These are phyloP conservation scores for Brachyptera risi DNA, from an alignment of 2,888 invertebrate genomes.

Conservation along the genomic window DNA sequence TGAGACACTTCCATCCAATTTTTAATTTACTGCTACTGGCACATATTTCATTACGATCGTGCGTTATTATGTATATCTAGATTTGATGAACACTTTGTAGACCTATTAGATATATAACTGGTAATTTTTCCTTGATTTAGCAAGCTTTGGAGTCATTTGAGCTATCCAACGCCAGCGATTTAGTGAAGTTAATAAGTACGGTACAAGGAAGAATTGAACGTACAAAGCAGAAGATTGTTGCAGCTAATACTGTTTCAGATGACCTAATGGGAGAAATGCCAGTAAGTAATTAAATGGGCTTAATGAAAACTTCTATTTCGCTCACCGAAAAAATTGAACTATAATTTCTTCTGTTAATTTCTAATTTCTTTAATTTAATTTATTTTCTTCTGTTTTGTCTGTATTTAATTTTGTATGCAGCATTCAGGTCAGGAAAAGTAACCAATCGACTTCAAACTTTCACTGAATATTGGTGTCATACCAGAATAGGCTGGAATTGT, in stretches of 20 bases:
- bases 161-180: slow-evolving; percentile 69
- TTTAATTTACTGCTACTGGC: too few species aligned
- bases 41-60: too few species aligned
- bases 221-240: slow-evolving; percentile 69
- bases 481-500: too few species aligned
- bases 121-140: slow-evolving; percentile 42
- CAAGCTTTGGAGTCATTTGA: slow-evolving; percentile 71
- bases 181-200: slow-evolving; percentile 69
- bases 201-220: slow-evolving; percentile 70
- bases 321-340: neutral
- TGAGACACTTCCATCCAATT: too few species aligned
- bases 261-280: neutral
- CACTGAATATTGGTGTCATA: too few species aligned
- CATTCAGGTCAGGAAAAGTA: too few species aligned
- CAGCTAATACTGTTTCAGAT: slow-evolving; percentile 53
- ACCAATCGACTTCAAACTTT: too few species aligned
- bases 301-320: neutral
- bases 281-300: too few species aligned
- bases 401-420: neutral
- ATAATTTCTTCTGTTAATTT: neutral
- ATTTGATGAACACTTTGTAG: neutral
- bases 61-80: slow-evolving; percentile 1
- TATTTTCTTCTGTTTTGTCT: neutral
- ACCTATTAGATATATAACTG: neutral
- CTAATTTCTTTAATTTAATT: neutral